Evolutionary conservation across 2,113 vertebrate genomes (phyloP), one percentile per base, ranked within the genome.

Genomic region (Chinchilla lanigera): DNA sequence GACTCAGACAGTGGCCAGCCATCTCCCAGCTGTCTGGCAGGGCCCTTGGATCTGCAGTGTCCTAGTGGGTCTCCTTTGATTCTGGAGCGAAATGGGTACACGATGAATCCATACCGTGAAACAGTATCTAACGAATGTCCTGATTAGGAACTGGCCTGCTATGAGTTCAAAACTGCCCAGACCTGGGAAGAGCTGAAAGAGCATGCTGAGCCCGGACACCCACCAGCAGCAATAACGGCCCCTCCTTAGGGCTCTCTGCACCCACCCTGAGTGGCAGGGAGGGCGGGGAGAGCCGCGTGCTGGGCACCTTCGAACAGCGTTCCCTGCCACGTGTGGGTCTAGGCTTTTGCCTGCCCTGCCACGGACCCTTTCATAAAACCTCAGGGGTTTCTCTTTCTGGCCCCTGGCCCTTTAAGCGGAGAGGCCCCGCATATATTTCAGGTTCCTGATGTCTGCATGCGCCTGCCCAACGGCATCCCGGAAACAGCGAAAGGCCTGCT

Each of bases 191-290:
- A 95, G 89, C 96, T 96, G 56, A 54, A 97, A 96, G 95, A 94
- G 96, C 92, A 96, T 96, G 95, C 97, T 92, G 96, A 97, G 89
- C 67, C 83, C 95, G 92, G 97, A 97, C 84, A 54, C 65, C 41
- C 86, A 92, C 96, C 95, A 61, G 89, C 84, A 73, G 90, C 80
- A 90, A n/a, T 9, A 20, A 61, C 0, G 69, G 96, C 90, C 96
- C 96, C 93, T 95, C 89, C 94, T 93, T 30, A 95, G 95, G 92
- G 97, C 91, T 95, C 92, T 73, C 63, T 11, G 56, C 16, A 14
- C 95, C 94, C 77, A 93, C 89, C 86, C 87, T 13, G 71, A 73
- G 71, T 0, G n/a, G 61, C 65, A 96, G 33, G 88, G 77, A 61
- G 41, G 80, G n/a, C 26, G 7, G n/a, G 28, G 86, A 77, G 77